Conservation (phyloP, 2,113 vertebrate species). For the Nycticebus coucang region DNA sequence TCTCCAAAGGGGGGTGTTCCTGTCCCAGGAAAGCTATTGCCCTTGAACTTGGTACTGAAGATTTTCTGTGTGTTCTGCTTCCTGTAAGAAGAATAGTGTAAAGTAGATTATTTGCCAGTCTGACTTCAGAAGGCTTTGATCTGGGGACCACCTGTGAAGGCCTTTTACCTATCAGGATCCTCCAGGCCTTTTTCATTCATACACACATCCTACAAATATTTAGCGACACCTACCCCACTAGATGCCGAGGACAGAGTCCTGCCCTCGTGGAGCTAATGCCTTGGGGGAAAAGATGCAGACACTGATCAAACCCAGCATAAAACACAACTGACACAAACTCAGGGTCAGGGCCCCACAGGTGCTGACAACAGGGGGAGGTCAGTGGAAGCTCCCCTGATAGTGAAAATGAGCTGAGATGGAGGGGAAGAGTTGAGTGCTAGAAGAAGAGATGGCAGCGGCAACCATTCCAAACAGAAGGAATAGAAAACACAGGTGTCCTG, state of each 20-base stretch:
- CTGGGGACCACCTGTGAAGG: neutral
- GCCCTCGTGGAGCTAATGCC: neutral
- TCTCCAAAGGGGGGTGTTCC: neutral
- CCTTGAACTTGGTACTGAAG: neutral
- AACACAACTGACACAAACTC: neutral
- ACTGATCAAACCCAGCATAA: neutral
- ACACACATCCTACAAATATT: neutral
- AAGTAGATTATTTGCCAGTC: neutral
- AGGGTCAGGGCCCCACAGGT: neutral
- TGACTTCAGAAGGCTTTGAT: neutral
- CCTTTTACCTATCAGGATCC: neutral
- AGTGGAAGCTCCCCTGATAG: neutral
- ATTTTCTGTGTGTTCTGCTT: neutral
- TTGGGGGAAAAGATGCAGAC: neutral
- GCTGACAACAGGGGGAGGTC: accelerated
- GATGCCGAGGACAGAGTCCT: neutral
- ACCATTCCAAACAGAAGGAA: neutral
- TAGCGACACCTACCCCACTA: neutral
- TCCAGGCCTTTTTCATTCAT: neutral
- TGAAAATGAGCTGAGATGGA: neutral
- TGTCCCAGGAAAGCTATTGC: too few relatives aligned
- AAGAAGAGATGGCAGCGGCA: neutral
- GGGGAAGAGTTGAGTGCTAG: neutral
- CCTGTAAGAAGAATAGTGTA: neutral
- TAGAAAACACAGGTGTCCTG: accelerated